A percentile compares a stretch with the other conserved stretches of the same genome.
Conservation (phyloP, 2,113 vertebrate genomes). For the Orthonyx spaldingii region DNA sequence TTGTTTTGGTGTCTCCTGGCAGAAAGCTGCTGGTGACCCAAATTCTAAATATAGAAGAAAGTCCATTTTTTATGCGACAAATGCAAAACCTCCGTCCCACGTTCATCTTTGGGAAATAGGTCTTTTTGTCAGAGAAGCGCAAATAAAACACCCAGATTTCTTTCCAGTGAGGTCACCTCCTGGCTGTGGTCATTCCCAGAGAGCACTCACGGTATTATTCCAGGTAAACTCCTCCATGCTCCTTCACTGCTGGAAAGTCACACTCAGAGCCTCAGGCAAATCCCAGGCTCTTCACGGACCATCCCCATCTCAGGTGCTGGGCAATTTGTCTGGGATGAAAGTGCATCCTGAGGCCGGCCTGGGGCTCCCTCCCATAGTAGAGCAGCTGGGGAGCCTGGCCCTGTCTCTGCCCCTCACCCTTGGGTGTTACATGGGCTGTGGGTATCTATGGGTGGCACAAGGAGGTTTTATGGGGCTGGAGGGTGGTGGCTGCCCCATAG, state of each 20-base stretch:
- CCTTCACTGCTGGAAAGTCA: background rate
- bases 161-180: conserved; percentile 1
- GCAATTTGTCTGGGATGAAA: background rate
- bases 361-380: background rate
- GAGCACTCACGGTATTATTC: background rate
- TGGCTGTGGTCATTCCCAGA: background rate
- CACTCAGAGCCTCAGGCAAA: background rate
- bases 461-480: background rate
- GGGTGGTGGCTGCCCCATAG: background rate
- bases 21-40: conserved; percentile 10
- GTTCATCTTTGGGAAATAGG: background rate
- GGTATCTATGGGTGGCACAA: background rate
- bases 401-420: accelerated
- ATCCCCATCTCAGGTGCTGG: background rate
- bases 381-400: background rate
- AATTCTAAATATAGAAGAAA: conserved; percentile 27
- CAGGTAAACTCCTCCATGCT: background rate
- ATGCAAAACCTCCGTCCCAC: accelerated
- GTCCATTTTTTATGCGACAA: background rate
- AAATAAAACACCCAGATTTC: background rate
- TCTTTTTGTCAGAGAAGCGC: background rate
- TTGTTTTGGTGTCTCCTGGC: background rate
- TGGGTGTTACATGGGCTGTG: accelerated
- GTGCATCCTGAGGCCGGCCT: accelerated
- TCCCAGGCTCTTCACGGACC: background rate